These are phyloP conservation scores for Halichondria panicea DNA, from an alignment of 37 sponge, comb jelly and placozoan genomes.

Conservation along the genomic window DNA sequence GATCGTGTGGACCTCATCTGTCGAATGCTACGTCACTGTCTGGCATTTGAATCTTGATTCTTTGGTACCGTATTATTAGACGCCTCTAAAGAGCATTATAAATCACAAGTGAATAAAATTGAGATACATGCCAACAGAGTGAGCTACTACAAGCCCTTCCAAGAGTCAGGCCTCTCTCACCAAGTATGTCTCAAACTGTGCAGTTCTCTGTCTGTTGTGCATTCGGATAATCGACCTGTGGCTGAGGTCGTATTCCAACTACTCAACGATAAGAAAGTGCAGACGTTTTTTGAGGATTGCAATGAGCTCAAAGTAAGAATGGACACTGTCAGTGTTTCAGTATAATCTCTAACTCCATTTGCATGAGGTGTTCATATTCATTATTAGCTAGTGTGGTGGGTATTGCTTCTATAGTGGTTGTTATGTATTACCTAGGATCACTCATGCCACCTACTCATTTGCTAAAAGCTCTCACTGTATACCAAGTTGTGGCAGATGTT, in stretches of 20 bases:
- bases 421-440: no score
- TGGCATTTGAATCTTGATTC: constrained; percentile 63
- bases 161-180: constrained; percentile 38
- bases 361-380: no score
- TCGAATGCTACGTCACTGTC: constrained; percentile 59
- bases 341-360: no score
- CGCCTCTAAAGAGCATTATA: constrained; percentile 8
- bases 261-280: constrained; percentile 31
- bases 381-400: no score
- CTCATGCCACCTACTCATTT: no score
- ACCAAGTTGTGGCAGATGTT: no score
- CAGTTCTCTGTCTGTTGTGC: constrained; percentile 59
- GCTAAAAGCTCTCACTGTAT: no score
- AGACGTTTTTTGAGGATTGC: constrained; percentile 21
- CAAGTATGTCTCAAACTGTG: constrained; percentile 63
- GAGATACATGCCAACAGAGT: constrained; percentile 55
- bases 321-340: no score
- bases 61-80: constrained; percentile 56
- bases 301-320: constrained; percentile 26
- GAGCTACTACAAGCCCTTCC: constrained; percentile 43
- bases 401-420: no score
- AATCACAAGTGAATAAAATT: constrained; percentile 17
- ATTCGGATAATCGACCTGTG: constrained; percentile 62
- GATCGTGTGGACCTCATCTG: constrained; percentile 68
- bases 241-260: constrained; percentile 55